phyloP scores from a whole-genome alignment of 2,888 invertebrate genomes.

The Harmothoe impar region DNA sequence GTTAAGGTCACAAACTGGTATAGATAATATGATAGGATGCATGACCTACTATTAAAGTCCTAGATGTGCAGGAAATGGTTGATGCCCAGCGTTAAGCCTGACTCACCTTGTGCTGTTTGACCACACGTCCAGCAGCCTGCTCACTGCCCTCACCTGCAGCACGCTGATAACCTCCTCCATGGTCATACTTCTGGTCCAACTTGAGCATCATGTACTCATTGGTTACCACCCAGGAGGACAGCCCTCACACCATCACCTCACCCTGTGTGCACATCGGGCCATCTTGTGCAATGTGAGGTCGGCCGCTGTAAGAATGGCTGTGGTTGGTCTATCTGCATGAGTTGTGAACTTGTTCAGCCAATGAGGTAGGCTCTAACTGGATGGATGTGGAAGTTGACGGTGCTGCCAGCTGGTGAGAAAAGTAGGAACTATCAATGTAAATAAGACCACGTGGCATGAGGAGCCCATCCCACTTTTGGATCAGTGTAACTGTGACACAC shows the following conservation, averaged over 20 bases:
- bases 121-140: background rate
- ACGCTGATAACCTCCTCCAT: background rate
- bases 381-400: no score
- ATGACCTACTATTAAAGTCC: background rate
- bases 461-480: no score
- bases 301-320: background rate
- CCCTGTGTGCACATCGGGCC: background rate
- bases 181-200: conserved; percentile 19
- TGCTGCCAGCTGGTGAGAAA: no score
- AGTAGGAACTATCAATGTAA: no score
- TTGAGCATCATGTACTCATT: background rate
- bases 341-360: no score
- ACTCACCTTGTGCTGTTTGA: conserved; percentile 17
- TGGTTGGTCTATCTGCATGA: no score
- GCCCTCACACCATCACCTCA: background rate
- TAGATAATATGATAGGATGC: no score
- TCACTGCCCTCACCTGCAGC: background rate
- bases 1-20: no score
- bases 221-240: background rate
- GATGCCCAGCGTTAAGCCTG: background rate
- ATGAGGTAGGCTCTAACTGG: no score
- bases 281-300: background rate
- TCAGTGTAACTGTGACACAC: no score
- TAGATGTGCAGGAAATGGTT: background rate
- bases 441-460: no score